Conservation (phyloP, 2,113 vertebrate species). For the Protobothrops mucrosquamatus region DNA sequence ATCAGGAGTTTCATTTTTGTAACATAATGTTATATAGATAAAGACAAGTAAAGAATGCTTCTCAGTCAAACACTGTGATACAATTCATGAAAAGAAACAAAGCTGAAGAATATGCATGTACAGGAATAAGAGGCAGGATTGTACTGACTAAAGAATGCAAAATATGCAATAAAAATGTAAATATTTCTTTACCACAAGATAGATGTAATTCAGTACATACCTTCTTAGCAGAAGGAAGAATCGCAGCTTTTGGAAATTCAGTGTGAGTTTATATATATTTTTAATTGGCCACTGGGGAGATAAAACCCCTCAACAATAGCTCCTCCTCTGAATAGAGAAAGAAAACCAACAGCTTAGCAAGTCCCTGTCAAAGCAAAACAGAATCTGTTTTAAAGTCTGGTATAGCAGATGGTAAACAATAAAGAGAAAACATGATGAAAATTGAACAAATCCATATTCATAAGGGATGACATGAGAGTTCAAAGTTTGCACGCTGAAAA, state of each 20-base stretch:
- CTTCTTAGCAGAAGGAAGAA: not conserved
- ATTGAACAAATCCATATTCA: not conserved
- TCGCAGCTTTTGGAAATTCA: not conserved
- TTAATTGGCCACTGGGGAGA: not conserved
- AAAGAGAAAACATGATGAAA: not conserved
- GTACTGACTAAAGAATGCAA: not conserved
- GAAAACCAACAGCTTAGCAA: not conserved
- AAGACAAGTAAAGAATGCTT: not conserved
- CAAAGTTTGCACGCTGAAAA: not conserved
- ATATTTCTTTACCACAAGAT: not conserved
- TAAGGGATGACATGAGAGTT: not conserved
- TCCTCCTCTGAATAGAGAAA: not conserved
- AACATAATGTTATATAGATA: not conserved
- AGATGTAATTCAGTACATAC: not conserved
- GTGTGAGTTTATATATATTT: not conserved
- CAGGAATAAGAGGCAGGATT: not conserved
- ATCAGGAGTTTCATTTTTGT: not conserved
- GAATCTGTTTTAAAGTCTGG: not conserved
- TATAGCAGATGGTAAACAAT: conserved; percentile 7
- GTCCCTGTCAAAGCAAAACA: not conserved
- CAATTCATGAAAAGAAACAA: not conserved
- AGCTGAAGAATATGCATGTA: not conserved
- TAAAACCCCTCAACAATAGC: not conserved
- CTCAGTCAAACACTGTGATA: not conserved
- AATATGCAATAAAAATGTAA: not conserved